Base-by-base conservation (phyloP, 2,113 vertebrate genomes). In the Heteronetta atricapilla region DNA sequence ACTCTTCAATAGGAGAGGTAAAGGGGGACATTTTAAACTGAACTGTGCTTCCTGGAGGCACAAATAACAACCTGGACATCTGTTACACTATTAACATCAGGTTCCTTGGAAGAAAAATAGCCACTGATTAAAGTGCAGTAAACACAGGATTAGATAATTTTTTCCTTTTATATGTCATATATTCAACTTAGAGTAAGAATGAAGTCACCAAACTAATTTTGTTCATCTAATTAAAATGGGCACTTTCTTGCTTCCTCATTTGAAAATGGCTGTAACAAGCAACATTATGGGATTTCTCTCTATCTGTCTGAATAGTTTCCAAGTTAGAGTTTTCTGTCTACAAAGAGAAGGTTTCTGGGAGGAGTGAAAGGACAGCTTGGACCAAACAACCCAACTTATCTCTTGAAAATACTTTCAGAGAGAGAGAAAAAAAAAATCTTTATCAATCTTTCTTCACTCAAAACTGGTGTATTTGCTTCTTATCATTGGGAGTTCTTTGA, bases 291-390 rank as follows among this genome's bases (percentile, higher is more conserved):
- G 22, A 63, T 89, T 86, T 23, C 19, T 52, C 7, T 90, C 46
- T 75, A 5, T 53, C 23, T 78, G 18, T 38, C 46, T 86, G 67
- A 63, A 40, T 29, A 8, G 17, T 80, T 93, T 66, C 40, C 5
- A 33, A 68, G 38, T 28, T 38, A 42, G 59, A 67, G 8, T 64
- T 88, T 31, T 14, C n/a, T 64, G 6, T n/a, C 29, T 40, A 33
- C 31, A 80, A 86, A 48, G 60, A 59, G 29, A 56, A 46, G 10
- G 62, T 55, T 94, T 70, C 36, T 59, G 46, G 36, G 31, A 77
- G 12, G 3, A 58, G 29, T 33, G 44, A 53, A 77, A 34, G 15
- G 16, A 42, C 31, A 81, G 23, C 8, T n/a, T 0, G 0, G 13
- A 63, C 23, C 34, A 64, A 73, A 16, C 38, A 50, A 29, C 40